phyloP scores from a whole-genome alignment of 2,113 vertebrate species.

The Neolamprologus sp. region DNA sequence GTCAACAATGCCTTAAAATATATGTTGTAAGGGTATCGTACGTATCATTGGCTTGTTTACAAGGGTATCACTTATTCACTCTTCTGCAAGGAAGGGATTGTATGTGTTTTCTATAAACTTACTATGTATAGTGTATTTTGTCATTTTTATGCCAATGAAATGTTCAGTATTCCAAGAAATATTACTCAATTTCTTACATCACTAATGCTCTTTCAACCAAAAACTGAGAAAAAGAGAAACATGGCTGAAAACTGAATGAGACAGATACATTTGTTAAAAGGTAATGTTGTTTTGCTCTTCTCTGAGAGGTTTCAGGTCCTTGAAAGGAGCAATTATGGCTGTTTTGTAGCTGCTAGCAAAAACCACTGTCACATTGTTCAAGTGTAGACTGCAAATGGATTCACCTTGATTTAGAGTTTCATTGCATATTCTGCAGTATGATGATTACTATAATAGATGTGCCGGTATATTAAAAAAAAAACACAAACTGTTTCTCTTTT shows the following conservation, averaged over 20 bases:
- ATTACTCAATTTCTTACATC: neutral
- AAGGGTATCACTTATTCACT: neutral
- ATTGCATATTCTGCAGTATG: neutral
- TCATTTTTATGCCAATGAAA: neutral
- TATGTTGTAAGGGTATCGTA: neutral
- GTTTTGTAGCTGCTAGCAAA: conserved; percentile 1
- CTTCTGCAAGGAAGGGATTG: neutral
- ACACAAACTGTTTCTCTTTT: neutral
- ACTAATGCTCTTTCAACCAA: neutral
- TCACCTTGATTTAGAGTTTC: neutral
- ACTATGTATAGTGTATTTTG: neutral
- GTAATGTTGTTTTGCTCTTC: conserved; percentile 36
- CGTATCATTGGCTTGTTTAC: neutral
- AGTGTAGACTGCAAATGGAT: conserved; percentile 8
- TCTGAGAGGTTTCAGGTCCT: conserved; percentile 28
- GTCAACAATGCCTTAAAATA: neutral
- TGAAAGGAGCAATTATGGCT: conserved; percentile 41
- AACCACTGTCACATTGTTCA: neutral
- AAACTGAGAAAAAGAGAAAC: neutral
- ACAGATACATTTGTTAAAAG: conserved; percentile 20
- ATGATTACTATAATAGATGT: neutral
- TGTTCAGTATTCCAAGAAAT: neutral
- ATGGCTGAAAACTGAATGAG: neutral
- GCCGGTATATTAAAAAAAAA: neutral
- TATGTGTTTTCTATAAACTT: neutral